Percentiles rank a stretch among this genome's conserved stretches.
Evolutionary conservation across 2,113 vertebrate genomes (phyloP).

Genomic region (Nymphicus hollandicus): DNA sequence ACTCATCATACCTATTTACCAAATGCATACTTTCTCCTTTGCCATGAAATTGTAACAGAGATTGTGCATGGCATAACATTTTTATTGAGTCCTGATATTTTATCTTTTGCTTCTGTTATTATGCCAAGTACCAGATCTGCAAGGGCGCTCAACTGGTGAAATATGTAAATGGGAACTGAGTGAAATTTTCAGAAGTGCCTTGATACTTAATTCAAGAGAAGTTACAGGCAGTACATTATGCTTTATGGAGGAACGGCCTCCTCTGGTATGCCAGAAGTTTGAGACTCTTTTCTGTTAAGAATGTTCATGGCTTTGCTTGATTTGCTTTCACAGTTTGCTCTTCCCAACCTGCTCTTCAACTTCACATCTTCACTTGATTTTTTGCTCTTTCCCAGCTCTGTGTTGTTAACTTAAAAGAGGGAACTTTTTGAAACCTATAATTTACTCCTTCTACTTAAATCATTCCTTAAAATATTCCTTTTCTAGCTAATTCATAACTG

Average conservation of each 20-base stretch:
- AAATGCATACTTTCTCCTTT: not conserved
- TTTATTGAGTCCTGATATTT: not conserved
- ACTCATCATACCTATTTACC: not conserved
- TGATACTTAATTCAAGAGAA: not conserved
- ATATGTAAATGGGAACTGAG: not conserved
- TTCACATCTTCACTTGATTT: not conserved
- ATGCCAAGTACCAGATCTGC: not conserved
- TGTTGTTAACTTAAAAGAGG: not conserved
- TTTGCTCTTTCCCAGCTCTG: not conserved
- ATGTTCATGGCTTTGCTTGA: not conserved
- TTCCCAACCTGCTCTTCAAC: not conserved
- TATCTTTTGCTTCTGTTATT: not conserved
- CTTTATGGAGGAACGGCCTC: not conserved
- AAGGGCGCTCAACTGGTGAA: not conserved
- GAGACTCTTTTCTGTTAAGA: not conserved
- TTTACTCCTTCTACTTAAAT: not conserved
- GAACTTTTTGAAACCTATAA: not conserved
- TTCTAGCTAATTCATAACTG: not conserved
- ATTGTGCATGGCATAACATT: fast-evolving
- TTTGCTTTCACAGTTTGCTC: not conserved
- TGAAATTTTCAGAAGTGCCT: not conserved
- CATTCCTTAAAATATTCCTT: not conserved
- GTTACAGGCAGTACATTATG: not conserved
- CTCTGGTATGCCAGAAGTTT: not conserved
- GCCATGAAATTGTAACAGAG: not conserved